Evolutionary conservation across 2,888 invertebrate genomes (phyloP).

Genomic region (Fragum sueziense): DNA sequence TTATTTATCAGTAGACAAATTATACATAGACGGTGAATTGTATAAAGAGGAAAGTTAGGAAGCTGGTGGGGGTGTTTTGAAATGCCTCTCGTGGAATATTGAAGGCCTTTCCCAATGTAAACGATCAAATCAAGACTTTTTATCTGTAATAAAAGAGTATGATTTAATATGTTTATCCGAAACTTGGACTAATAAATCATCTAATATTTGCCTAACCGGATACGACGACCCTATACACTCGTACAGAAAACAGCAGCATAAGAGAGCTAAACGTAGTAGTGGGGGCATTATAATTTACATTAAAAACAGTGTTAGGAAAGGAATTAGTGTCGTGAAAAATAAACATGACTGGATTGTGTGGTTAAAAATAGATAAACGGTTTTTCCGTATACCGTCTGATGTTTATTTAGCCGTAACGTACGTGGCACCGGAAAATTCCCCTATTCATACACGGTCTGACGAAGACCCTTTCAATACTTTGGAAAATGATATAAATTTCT

Average conservation of each 20-base stretch:
- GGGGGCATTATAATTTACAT: constrained; percentile 1
- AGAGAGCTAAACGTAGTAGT: background rate
- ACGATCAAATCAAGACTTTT: too few relatives aligned
- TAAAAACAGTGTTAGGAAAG: background rate
- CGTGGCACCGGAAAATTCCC: constrained; percentile 3
- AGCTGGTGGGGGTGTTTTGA: too few relatives aligned
- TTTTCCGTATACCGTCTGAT: background rate
- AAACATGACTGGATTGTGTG: background rate
- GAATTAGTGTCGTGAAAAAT: background rate
- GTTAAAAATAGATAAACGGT: constrained; percentile 6
- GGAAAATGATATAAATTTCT: background rate
- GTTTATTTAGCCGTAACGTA: background rate
- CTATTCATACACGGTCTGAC: constrained; percentile 14
- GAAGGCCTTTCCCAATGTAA: too few relatives aligned
- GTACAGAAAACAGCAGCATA: background rate
- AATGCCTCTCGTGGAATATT: too few relatives aligned
- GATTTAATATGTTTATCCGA: background rate
- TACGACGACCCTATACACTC: background rate
- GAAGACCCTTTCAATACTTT: constrained; percentile 31
- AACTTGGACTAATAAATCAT: background rate
- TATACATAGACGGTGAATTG: too few relatives aligned
- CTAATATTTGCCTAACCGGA: background rate
- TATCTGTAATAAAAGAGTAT: too few relatives aligned
- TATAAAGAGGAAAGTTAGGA: too few relatives aligned
- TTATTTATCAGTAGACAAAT: too few relatives aligned